Conservation (phyloP, 2,888 invertebrate genomes). For the Pterobdella sp. region DNA sequence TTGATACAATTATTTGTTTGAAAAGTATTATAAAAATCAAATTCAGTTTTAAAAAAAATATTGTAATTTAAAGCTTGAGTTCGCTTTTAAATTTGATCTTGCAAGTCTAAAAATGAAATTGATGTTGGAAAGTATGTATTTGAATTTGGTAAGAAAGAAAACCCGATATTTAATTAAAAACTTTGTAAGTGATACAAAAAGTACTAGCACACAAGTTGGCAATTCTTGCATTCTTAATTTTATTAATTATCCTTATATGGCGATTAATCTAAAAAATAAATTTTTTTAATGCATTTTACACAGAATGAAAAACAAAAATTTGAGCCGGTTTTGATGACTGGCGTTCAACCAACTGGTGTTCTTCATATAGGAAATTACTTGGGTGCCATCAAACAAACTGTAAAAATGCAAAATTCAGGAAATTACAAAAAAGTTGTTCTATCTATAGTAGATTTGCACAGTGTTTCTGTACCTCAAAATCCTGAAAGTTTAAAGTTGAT, state of each 20-base stretch:
- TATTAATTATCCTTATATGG: background rate
- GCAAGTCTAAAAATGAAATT: background rate
- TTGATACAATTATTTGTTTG: background rate
- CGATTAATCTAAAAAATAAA: background rate
- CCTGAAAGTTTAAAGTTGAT: conserved; percentile 44
- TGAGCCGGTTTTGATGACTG: conserved; percentile 59
- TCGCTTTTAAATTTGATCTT: background rate
- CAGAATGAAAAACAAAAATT: conserved; percentile 18
- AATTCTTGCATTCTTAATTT: background rate
- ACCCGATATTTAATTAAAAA: background rate
- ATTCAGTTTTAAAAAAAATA: background rate
- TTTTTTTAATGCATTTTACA: background rate
- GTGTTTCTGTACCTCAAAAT: conserved; percentile 72
- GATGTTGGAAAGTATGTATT: background rate
- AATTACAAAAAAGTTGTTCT: conserved; percentile 58
- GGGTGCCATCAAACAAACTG: conserved; percentile 81
- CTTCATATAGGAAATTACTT: conserved; percentile 94
- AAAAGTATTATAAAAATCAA: background rate
- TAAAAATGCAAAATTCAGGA: conserved; percentile 68
- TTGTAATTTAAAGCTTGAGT: background rate
- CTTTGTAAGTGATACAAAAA: background rate
- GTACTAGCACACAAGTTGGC: background rate
- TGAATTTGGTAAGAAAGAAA: background rate
- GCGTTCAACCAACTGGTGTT: conserved; percentile 89
- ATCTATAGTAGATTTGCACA: conserved; percentile 85